Conservation (phyloP, 2,113 vertebrate genomes). For the Diglossa brunneiventris region DNA sequence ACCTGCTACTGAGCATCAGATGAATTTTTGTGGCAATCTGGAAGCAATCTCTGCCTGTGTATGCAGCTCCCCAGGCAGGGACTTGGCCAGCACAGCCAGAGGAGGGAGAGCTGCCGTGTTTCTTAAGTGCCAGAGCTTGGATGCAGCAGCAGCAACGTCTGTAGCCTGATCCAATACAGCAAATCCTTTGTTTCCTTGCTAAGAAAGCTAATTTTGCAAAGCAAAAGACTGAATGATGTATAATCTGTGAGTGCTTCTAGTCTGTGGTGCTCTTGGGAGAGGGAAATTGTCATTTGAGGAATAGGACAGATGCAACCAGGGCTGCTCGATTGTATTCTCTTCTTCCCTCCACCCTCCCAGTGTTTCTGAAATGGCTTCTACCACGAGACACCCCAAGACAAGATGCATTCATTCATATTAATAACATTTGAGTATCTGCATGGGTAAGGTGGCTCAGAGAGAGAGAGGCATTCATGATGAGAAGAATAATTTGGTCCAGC, state of each 20-base stretch:
- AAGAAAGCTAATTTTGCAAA: conserved; percentile 40
- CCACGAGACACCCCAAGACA: conserved; percentile 26
- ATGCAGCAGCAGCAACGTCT: not conserved
- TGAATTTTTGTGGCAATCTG: not conserved
- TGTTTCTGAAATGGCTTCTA: conserved; percentile 42
- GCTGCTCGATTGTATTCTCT: not conserved
- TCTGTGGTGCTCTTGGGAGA: conserved; percentile 36
- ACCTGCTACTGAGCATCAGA: not conserved
- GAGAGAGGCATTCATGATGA: conserved; percentile 44
- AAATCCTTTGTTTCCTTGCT: conserved; percentile 56
- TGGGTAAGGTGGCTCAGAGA: conserved; percentile 41
- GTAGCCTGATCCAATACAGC: conserved; percentile 27
- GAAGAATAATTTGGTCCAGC: conserved; percentile 53
- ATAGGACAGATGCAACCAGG: not conserved
- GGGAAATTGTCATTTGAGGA: conserved; percentile 21
- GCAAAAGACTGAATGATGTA: not conserved
- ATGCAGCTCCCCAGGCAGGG: not conserved
- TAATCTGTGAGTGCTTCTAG: conserved; percentile 8
- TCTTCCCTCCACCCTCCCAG: conserved; percentile 28
- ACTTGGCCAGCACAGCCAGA: not conserved
- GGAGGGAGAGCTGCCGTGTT: not conserved
- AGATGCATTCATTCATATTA: conserved; percentile 60
- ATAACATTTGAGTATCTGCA: conserved; percentile 48
- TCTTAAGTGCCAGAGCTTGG: not conserved
- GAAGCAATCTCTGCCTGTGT: not conserved